Evolutionary conservation across 2,888 invertebrate species (phyloP).

Genomic region (Apoda limacodes): DNA sequence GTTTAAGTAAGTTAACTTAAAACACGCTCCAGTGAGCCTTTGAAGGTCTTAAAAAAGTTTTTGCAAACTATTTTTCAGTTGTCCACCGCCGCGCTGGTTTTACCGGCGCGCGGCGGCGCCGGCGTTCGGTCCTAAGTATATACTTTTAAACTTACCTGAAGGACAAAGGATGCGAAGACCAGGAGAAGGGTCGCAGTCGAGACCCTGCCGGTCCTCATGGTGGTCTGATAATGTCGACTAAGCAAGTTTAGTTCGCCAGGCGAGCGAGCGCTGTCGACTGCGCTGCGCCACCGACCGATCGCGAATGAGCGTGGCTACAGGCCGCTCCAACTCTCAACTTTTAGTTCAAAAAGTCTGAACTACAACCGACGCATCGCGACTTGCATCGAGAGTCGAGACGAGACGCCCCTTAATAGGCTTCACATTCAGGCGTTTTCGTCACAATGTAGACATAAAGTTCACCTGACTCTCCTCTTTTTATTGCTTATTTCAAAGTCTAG

Average conservation of each 20-base stretch:
- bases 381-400: slow-evolving; percentile 28
- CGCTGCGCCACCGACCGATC: slow-evolving; percentile 47
- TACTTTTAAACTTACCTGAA: slow-evolving; percentile 32
- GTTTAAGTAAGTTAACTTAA: too few species aligned
- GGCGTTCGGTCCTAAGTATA: too few species aligned
- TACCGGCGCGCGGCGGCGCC: background rate
- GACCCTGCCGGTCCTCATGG: slow-evolving; percentile 44
- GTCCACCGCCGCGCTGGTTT: background rate
- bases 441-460: slow-evolving; percentile 12
- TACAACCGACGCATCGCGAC: slow-evolving; percentile 24
- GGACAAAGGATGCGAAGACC: slow-evolving; percentile 26
- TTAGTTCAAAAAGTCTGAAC: slow-evolving; percentile 27
- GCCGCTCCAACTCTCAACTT: slow-evolving; percentile 29
- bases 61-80: background rate
- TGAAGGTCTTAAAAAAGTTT: background rate
- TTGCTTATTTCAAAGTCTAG: slow-evolving; percentile 14
- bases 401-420: too few species aligned
- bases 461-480: slow-evolving; percentile 17
- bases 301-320: slow-evolving; percentile 43
- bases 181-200: slow-evolving; percentile 37
- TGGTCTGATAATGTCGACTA: slow-evolving; percentile 24
- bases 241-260: slow-evolving; percentile 36
- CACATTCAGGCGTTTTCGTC: slow-evolving; percentile 31
- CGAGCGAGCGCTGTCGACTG: slow-evolving; percentile 43
- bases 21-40: too few species aligned